Conservation (phyloP, 2,797 vertebrate genomes). For the Arnoldichthys spilopterus region DNA sequence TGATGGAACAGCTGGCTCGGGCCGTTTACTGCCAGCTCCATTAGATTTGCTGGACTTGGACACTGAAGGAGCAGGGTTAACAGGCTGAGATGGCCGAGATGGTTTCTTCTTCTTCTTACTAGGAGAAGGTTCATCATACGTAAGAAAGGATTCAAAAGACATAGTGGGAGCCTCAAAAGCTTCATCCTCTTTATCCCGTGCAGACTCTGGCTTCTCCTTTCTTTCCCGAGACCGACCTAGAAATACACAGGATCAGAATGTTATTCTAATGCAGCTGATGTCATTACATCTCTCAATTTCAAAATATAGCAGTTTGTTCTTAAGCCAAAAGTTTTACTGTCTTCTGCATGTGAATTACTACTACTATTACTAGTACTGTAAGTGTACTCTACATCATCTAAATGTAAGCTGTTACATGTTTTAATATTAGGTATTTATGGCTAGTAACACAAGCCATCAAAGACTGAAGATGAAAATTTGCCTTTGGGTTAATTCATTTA, state of each 20-base stretch:
- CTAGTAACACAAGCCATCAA: too few species aligned
- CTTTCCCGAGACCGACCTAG: conserved; percentile 66
- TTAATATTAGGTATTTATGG: too few species aligned
- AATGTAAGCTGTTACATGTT: too few species aligned
- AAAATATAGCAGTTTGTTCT: too few species aligned
- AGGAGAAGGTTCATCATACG: conserved; percentile 90
- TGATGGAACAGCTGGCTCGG: conserved; percentile 60
- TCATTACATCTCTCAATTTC: too few species aligned
- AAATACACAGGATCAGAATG: conserved; percentile 21
- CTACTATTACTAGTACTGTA: too few species aligned
- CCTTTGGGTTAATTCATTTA: too few species aligned
- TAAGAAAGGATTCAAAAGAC: conserved; percentile 98
- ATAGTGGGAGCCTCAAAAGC: conserved; percentile 88
- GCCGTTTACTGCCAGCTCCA: conserved; percentile 69
- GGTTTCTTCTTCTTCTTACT: conserved; percentile 88
- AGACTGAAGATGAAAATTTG: too few species aligned
- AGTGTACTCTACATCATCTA: too few species aligned
- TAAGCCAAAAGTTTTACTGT: too few species aligned
- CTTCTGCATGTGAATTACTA: too few species aligned
- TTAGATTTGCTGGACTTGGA: conserved; percentile 76
- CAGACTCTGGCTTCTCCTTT: conserved; percentile 60
- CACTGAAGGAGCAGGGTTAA: conserved; percentile 45
- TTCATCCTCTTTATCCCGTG: conserved; percentile 70
- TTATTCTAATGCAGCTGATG: too few species aligned
- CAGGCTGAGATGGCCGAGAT: conserved; percentile 63